Percentiles rank a stretch among this genome's conserved stretches.
phyloP scores from a whole-genome alignment of 1,140 invertebrate genomes.

The Limonius californicus region DNA sequence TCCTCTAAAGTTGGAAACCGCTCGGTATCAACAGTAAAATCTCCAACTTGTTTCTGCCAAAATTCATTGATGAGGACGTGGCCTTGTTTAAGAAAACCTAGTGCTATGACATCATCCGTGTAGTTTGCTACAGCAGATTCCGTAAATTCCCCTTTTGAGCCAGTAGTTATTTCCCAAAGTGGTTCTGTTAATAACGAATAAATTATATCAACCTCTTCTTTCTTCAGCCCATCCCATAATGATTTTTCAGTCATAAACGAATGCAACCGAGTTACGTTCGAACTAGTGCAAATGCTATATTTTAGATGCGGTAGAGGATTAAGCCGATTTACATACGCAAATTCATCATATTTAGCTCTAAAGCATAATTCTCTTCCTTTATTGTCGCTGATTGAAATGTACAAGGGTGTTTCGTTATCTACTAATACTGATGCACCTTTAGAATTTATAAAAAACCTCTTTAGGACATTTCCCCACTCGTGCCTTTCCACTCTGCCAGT shows the following conservation, averaged over 20 bases:
- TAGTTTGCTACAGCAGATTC: constrained; percentile 73
- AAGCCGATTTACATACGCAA: constrained; percentile 69
- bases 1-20: constrained; percentile 72
- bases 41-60: constrained; percentile 79
- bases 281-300: constrained; percentile 75
- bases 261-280: constrained; percentile 72
- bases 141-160: constrained; percentile 57
- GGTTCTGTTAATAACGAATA: constrained; percentile 75
- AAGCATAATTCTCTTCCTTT: constrained; percentile 62
- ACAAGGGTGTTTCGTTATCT: constrained; percentile 71
- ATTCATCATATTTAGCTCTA: constrained; percentile 69
- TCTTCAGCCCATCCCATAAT: constrained; percentile 76
- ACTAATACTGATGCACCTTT: constrained; percentile 77
- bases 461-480: constrained; percentile 77
- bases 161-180: constrained; percentile 75
- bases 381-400: constrained; percentile 64
- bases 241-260: constrained; percentile 68
- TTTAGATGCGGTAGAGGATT: constrained; percentile 65
- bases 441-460: constrained; percentile 80
- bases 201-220: constrained; percentile 67
- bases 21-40: constrained; percentile 66
- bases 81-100: constrained; percentile 70
- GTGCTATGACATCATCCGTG: constrained; percentile 72
- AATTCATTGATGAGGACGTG: constrained; percentile 80
- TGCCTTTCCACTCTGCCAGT: constrained; percentile 73